phyloP scores from a whole-genome alignment of 1,140 invertebrate species.

The Sinonovacula constricta region DNA sequence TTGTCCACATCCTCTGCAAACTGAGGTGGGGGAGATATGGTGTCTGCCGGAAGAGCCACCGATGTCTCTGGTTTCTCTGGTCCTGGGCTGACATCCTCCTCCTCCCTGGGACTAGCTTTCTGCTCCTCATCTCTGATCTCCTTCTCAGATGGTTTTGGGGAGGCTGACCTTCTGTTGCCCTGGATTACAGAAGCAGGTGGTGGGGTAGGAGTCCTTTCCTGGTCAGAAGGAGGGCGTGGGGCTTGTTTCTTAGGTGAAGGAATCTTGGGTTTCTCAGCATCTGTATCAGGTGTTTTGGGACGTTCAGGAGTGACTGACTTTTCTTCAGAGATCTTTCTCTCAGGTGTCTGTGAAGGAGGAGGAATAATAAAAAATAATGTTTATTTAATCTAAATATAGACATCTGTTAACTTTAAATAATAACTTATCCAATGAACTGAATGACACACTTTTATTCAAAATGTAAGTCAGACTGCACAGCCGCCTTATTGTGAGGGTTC shows the following conservation, averaged over 20 bases:
- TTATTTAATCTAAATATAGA: too few relatives aligned
- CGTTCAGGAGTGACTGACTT: constrained; percentile 21
- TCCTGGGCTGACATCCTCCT: constrained; percentile 1
- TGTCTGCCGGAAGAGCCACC: not conserved
- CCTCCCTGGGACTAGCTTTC: constrained; percentile 5
- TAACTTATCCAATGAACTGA: too few relatives aligned
- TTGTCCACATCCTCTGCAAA: constrained; percentile 37
- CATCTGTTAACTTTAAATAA: too few relatives aligned
- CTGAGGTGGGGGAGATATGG: constrained; percentile 40
- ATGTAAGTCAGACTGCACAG: too few relatives aligned
- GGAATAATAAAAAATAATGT: too few relatives aligned
- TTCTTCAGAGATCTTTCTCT: too few relatives aligned
- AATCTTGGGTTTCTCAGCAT: constrained; percentile 16
- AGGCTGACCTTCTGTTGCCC: too few relatives aligned
- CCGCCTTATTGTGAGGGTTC: too few relatives aligned
- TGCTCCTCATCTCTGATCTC: constrained; percentile 1
- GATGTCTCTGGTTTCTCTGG: not conserved
- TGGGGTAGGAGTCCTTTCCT: constrained; percentile 17
- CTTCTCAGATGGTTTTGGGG: constrained; percentile 23
- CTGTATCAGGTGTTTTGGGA: constrained; percentile 29
- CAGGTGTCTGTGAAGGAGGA: too few relatives aligned
- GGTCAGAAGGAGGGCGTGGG: constrained; percentile 42
- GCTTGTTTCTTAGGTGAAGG: constrained; percentile 59
- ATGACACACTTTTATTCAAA: too few relatives aligned
- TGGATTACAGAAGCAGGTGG: too few relatives aligned